Evolutionary conservation across 2,113 vertebrate species (phyloP).

Genomic region (Odocoileus hemionus): DNA sequence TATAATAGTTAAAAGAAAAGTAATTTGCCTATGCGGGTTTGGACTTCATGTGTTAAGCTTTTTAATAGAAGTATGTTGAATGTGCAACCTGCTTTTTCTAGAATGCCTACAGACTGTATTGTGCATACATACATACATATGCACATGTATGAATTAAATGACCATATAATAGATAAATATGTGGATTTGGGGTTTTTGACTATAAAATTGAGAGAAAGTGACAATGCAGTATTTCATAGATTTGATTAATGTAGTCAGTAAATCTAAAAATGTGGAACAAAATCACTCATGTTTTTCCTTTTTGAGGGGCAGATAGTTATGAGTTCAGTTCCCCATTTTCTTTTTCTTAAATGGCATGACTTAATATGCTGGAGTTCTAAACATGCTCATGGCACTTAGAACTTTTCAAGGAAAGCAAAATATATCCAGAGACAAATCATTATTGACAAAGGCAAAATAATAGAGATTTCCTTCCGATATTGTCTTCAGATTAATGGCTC

Average conservation of each 20-base stretch:
- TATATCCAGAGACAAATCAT: not conserved
- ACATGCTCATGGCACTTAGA: not conserved
- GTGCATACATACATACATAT: not conserved
- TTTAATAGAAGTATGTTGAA: not conserved
- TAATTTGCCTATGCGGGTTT: not conserved
- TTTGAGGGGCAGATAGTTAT: not conserved
- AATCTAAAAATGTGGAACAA: not conserved
- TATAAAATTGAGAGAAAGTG: not conserved
- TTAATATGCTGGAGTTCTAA: not conserved
- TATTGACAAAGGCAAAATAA: not conserved
- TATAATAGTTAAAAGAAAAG: not conserved
- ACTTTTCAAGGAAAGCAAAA: not conserved
- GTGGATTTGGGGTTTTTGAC: not conserved
- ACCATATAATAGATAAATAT: not conserved
- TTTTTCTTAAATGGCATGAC: not conserved
- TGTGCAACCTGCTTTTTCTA: not conserved
- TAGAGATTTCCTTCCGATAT: not conserved
- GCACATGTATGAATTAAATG: not conserved
- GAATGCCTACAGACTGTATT: not conserved
- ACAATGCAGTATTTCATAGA: not conserved
- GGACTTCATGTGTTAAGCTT: not conserved
- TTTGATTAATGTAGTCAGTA: not conserved
- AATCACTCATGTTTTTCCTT: not conserved
- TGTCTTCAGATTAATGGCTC: not conserved
- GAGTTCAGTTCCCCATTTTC: not conserved